Evolutionary conservation across 2,113 vertebrate species (phyloP), one percentile per base, ranked within the genome.

Genomic region (Perognathus longimembris): DNA sequence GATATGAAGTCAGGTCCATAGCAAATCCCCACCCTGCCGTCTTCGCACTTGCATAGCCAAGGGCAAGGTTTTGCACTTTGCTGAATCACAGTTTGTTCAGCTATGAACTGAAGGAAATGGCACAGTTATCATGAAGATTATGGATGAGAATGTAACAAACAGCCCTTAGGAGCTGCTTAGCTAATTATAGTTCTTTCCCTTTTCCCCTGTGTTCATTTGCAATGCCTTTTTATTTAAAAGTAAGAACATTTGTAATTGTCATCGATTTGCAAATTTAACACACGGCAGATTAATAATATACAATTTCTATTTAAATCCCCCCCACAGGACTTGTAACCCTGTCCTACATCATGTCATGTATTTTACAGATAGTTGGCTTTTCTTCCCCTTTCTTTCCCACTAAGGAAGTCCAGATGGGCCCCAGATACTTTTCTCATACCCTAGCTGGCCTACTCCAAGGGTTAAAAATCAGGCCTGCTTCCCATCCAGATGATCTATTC

Each of bases 401-500:
- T 96, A 45, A 96, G 79, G 80, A 89, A 90, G 94, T 96, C 97
- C 96, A 97, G 96, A 97, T 97, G 96, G 95, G 91, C 89, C 96
- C 75, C 69, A 96, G 85, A 78, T 96, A 87, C 88, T 70, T 54
- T 96, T 97, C 93, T 95, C 96, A 96, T 96, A 96, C 75, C 69
- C 84, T 36, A 73, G 89, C 89, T 95, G 66, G 70, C 89, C 83
- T 80, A 77, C 32, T 3, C 92, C 73, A 87, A 71, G 96, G 95
- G 93, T 96, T 97, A 96, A 96, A 54, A 94, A 78, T 92, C 94
- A 96, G 96, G 94, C 94, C 97, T 98, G 97, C 97, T 97, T 96
- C 88, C 91, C 95, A 94, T 95, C 96, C 96, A 96, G 81, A 96
- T 97, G 97, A 97, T 97, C 97, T 98, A 88, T 96, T 98, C 96